Percentiles rank a stretch among this genome's conserved stretches.
Conservation (phyloP, 2,113 vertebrate genomes). For the Copsychus sechellarum region DNA sequence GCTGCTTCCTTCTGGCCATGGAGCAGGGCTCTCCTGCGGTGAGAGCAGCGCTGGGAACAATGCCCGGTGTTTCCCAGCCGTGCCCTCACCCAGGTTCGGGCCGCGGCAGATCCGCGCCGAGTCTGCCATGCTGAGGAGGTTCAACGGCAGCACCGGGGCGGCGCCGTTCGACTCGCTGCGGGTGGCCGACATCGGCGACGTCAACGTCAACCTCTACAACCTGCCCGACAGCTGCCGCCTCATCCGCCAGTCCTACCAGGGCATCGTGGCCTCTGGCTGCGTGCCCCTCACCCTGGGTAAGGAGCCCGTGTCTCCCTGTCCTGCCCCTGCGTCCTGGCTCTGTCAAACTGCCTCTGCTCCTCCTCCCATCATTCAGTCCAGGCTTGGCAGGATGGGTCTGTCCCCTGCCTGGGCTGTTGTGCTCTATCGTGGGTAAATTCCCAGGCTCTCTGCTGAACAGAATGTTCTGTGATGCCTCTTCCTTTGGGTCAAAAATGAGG, state of each 20-base stretch:
- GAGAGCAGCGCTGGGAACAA: background rate
- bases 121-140: conserved; percentile 78
- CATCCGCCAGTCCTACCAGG: conserved; percentile 80
- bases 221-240: conserved; percentile 86
- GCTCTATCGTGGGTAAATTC: background rate
- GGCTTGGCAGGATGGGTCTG: rapidly evolving
- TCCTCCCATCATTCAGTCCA: rapidly evolving
- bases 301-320: rapidly evolving
- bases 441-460: background rate
- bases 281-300: conserved; percentile 91
- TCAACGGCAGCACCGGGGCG: conserved; percentile 80
- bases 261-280: conserved; percentile 76
- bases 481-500: background rate
- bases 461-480: background rate
- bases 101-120: conserved; percentile 87
- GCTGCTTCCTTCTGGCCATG: rapidly evolving
- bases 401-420: rapidly evolving
- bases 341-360: background rate
- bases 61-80: rapidly evolving
- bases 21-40: rapidly evolving
- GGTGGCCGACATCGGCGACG: conserved; percentile 90
- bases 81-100: conserved; percentile 79
- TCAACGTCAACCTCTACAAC: conserved; percentile 87
- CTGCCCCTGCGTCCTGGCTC: rapidly evolving
- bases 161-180: conserved; percentile 84